A percentile compares a stretch with the other conserved stretches of the same genome.
Conservation (phyloP, 2,888 invertebrate species). For the Sphaerophoria taeniata region DNA sequence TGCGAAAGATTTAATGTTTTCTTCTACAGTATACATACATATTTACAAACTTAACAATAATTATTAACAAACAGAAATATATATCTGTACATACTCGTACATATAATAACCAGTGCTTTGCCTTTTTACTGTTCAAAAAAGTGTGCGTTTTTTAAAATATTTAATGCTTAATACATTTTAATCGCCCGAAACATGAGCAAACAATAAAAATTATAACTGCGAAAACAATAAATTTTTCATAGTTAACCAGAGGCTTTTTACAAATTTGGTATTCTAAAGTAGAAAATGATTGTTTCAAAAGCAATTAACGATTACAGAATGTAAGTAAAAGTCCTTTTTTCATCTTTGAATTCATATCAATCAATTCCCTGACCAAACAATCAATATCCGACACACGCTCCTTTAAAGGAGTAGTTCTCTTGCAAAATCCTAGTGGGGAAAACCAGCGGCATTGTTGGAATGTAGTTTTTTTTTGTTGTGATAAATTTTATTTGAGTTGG, state of each 20-base stretch:
- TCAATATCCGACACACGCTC: too few species aligned
- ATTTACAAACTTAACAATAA: neutral
- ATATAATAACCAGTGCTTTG: conserved; percentile 21
- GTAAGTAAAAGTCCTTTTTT: conserved; percentile 84
- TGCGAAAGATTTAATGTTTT: conserved; percentile 10
- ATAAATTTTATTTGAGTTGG: neutral
- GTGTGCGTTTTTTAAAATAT: conserved; percentile 1
- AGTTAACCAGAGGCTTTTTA: conserved; percentile 23
- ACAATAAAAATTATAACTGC: conserved; percentile 30
- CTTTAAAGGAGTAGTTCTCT: too few species aligned
- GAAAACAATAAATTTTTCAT: conserved; percentile 14
- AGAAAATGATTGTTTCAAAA: conserved; percentile 89
- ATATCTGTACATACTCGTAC: neutral
- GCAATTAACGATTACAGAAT: conserved; percentile 95
- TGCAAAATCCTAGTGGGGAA: too few species aligned
- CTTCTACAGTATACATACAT: conserved; percentile 3
- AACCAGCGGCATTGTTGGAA: neutral
- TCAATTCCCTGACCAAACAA: neutral
- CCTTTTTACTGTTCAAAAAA: conserved; percentile 6
- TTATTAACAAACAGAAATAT: neutral
- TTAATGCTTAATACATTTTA: conserved; percentile 7
- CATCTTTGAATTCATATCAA: conserved; percentile 12
- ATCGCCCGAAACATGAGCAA: conserved; percentile 28
- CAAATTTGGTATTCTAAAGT: conserved; percentile 10
- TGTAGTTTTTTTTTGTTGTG: neutral